A percentile compares a stretch with the other conserved stretches of the same genome.
Evolutionary conservation across 1,140 invertebrate genomes (phyloP).

Genomic region (Drosophila athabasca): DNA sequence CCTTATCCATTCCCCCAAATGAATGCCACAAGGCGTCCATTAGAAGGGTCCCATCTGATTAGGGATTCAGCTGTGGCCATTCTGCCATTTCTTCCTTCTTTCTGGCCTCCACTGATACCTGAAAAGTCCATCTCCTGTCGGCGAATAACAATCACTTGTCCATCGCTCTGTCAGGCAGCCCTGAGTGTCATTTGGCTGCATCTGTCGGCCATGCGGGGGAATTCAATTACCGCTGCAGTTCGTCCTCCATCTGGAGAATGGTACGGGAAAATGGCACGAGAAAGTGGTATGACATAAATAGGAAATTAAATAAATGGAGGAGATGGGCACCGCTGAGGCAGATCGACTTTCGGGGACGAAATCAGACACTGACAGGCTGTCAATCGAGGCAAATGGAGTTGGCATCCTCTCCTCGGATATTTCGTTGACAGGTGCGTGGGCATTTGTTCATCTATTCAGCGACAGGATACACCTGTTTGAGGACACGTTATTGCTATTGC

Average conservation of each 20-base stretch:
- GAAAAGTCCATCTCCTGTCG: too few relatives aligned
- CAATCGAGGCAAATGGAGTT: constrained; percentile 44
- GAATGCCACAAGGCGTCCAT: constrained; percentile 28
- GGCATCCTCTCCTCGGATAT: background rate
- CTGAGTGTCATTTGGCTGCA: constrained; percentile 10
- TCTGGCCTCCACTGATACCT: background rate
- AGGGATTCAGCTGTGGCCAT: too few relatives aligned
- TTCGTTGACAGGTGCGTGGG: constrained; percentile 2
- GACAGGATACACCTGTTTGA: constrained; percentile 28
- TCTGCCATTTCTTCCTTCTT: too few relatives aligned
- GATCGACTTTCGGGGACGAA: background rate
- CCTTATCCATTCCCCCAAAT: constrained; percentile 21
- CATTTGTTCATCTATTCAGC: constrained; percentile 9
- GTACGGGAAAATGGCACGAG: too few relatives aligned
- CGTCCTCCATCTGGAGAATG: constrained; percentile 12
- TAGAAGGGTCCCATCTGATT: constrained; percentile 4
- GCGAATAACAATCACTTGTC: too few relatives aligned
- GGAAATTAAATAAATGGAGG: constrained; percentile 68
- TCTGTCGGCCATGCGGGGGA: constrained; percentile 4
- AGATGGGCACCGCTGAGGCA: constrained; percentile 17
- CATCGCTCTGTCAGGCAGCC: too few relatives aligned
- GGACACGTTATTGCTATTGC: constrained; percentile 19
- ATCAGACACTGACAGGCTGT: constrained; percentile 42
- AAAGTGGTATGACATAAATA: too few relatives aligned
- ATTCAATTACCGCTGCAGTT: constrained; percentile 45